A percentile compares a stretch with the other conserved stretches of the same genome.
These are phyloP conservation scores for Falcaria lacertinaria DNA, from an alignment of 2,888 invertebrate genomes.

Conservation along the genomic window DNA sequence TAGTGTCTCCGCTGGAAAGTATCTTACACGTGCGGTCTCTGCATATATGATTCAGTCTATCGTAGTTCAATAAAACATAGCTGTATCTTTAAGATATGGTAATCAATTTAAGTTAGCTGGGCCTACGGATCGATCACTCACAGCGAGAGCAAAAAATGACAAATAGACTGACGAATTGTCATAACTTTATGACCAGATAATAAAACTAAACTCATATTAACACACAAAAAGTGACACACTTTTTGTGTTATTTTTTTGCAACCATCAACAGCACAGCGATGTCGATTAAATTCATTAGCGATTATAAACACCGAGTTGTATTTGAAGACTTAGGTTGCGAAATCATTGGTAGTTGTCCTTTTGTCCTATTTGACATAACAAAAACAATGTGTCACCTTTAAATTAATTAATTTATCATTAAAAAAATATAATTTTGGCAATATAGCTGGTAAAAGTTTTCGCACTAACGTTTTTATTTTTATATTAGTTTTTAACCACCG, in stretches of 20 bases:
- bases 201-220: slow-evolving; percentile 14
- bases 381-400: background rate
- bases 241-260: slow-evolving; percentile 13
- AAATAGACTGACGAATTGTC: slow-evolving; percentile 5
- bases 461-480: too few relatives aligned
- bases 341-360: background rate
- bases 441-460: too few relatives aligned
- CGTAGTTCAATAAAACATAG: background rate
- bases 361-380: background rate
- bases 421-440: too few relatives aligned
- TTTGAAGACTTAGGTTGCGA: background rate
- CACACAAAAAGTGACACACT: slow-evolving; percentile 13
- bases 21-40: background rate
- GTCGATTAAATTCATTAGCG: slow-evolving; percentile 11
- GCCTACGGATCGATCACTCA: background rate
- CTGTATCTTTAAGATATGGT: background rate
- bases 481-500: too few relatives aligned
- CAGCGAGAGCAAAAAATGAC: background rate
- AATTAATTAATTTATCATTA: background rate
- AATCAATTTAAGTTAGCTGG: background rate
- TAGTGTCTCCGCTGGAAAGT: background rate
- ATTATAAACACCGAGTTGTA: background rate
- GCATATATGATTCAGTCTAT: background rate
- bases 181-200: slow-evolving; percentile 16
- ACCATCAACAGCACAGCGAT: slow-evolving; percentile 9